Percentiles rank a stretch among this genome's conserved stretches.
phyloP scores from a whole-genome alignment of 2,888 invertebrate genomes.

The Drosophila limbata region DNA sequence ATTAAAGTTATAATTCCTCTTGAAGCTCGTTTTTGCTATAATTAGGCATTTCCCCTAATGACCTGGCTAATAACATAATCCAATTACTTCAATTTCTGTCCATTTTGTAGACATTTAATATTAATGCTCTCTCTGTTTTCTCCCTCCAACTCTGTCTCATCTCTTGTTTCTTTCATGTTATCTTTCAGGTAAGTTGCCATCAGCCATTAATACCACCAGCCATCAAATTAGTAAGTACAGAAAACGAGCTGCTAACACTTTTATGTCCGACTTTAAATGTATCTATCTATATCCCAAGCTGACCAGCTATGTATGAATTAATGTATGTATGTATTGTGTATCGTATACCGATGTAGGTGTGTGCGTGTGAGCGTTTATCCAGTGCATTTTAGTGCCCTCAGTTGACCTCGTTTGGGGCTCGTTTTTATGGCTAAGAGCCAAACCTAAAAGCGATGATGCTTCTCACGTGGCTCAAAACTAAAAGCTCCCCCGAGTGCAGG shows the following conservation, averaged over 20 bases:
- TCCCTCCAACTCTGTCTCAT: slow-evolving; percentile 24
- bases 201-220: slow-evolving; percentile 74
- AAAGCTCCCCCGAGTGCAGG: slow-evolving; percentile 74
- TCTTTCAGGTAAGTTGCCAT: slow-evolving; percentile 77
- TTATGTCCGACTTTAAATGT: slow-evolving; percentile 75
- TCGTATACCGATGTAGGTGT: slow-evolving; percentile 11
- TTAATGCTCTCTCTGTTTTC: slow-evolving; percentile 40
- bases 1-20: slow-evolving; percentile 37
- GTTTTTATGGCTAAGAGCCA: slow-evolving; percentile 68
- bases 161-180: slow-evolving; percentile 44
- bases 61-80: slow-evolving; percentile 52
- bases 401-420: slow-evolving; percentile 78
- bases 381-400: slow-evolving; percentile 75
- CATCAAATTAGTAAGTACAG: slow-evolving; percentile 81
- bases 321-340: slow-evolving; percentile 6
- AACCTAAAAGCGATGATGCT: slow-evolving; percentile 72
- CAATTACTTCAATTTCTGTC: slow-evolving; percentile 52
- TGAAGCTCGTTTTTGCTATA: slow-evolving; percentile 17
- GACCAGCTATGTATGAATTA: slow-evolving; percentile 11
- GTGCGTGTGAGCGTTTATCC: slow-evolving; percentile 34
- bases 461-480: slow-evolving; percentile 81
- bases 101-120: slow-evolving; percentile 48
- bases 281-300: slow-evolving; percentile 34
- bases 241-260: slow-evolving; percentile 79
- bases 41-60: slow-evolving; percentile 34